These are phyloP conservation scores for Epirrhoe alternata DNA, from an alignment of 2,888 invertebrate species.

Conservation along the genomic window DNA sequence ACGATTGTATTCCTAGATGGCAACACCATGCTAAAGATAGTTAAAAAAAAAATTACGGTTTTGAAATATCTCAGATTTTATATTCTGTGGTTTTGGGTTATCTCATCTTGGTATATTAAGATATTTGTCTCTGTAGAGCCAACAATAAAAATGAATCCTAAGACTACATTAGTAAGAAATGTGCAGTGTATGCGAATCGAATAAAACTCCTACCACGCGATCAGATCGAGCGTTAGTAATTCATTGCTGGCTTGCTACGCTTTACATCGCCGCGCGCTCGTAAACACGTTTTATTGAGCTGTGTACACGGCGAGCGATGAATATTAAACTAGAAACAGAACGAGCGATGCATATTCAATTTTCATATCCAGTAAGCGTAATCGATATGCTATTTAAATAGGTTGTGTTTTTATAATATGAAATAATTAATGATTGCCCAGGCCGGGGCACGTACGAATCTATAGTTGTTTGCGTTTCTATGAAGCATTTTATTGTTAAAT, in stretches of 20 bases:
- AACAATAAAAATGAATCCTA: not conserved
- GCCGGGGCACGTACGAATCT: no score
- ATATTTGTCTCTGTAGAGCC: no score
- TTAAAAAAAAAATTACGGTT: no score
- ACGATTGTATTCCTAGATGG: no score
- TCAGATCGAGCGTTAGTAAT: slow-evolving; percentile 62
- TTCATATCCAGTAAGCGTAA: slow-evolving; percentile 49
- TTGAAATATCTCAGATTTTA: no score
- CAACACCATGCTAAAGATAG: no score
- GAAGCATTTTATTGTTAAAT: no score
- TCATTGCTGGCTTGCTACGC: slow-evolving; percentile 51
- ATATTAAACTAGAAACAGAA: slow-evolving; percentile 64
- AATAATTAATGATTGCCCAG: no score
- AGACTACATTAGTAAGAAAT: slow-evolving; percentile 11
- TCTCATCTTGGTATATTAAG: no score
- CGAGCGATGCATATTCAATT: slow-evolving; percentile 68
- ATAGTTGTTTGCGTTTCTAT: no score
- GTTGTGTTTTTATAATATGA: not conserved
- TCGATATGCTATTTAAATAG: slow-evolving; percentile 28
- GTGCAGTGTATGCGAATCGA: slow-evolving; percentile 22
- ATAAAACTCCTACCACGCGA: slow-evolving; percentile 43
- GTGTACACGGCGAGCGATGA: slow-evolving; percentile 69
- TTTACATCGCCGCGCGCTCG: slow-evolving; percentile 67
- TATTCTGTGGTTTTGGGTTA: no score
- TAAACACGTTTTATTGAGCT: slow-evolving; percentile 76